A percentile compares a stretch with the other conserved stretches of the same genome.
phyloP scores from a whole-genome alignment of 2,888 invertebrate species.

The Pharmacophagus antenor region DNA sequence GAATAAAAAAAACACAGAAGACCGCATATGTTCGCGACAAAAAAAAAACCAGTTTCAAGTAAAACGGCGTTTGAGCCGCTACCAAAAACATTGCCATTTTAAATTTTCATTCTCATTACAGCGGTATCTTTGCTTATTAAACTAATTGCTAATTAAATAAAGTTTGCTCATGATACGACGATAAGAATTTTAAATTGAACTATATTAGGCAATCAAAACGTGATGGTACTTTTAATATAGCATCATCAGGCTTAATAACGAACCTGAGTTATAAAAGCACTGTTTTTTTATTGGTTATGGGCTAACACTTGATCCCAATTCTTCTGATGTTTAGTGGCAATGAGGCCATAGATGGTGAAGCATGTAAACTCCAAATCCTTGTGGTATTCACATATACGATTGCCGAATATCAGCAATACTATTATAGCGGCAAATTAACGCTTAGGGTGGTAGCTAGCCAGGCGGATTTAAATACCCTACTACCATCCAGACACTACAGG shows the following conservation, averaged over 20 bases:
- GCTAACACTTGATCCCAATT: too few species aligned
- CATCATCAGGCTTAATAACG: background rate
- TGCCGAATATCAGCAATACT: too few species aligned
- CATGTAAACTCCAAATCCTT: too few species aligned
- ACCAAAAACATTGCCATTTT: slow-evolving; percentile 31
- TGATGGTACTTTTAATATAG: background rate
- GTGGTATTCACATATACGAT: too few species aligned
- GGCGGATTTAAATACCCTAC: too few species aligned
- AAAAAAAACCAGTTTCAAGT: slow-evolving; percentile 19
- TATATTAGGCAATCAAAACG: background rate
- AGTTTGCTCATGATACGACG: background rate
- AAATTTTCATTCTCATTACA: slow-evolving; percentile 18
- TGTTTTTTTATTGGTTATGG: background rate
- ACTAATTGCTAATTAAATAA: slow-evolving; percentile 16
- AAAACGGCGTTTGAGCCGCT: slow-evolving; percentile 10
- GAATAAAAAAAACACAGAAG: slow-evolving; percentile 17
- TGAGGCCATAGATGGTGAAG: too few species aligned
- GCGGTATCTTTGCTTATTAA: slow-evolving; percentile 20
- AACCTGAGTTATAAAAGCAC: background rate
- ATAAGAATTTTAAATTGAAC: slow-evolving; percentile 2
- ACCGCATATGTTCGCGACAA: slow-evolving; percentile 6
- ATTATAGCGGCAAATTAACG: too few species aligned
- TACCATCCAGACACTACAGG: too few species aligned
- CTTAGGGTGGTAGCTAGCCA: too few species aligned
- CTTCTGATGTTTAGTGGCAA: too few species aligned